phyloP scores from a whole-genome alignment of 2,113 vertebrate species.

The Chaenocephalus aceratus region DNA sequence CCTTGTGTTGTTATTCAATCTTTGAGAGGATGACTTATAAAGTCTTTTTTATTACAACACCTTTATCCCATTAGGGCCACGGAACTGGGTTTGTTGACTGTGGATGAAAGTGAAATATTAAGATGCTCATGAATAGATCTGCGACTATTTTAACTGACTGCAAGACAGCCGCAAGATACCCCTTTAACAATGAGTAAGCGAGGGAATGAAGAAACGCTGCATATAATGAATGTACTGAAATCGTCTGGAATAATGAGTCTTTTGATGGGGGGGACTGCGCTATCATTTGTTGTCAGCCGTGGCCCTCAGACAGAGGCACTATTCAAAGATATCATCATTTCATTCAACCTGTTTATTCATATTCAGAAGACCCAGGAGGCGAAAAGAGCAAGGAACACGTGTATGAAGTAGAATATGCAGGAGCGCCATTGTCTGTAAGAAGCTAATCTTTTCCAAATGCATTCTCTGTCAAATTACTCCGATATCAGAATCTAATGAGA shows the following conservation, averaged over 20 bases:
- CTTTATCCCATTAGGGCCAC: constrained; percentile 61
- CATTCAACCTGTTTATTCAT: constrained; percentile 79
- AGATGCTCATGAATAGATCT: constrained; percentile 49
- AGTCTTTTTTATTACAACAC: not conserved
- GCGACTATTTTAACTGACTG: constrained; percentile 54
- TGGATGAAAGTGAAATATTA: constrained; percentile 72
- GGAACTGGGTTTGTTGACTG: constrained; percentile 40
- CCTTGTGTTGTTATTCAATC: constrained; percentile 20
- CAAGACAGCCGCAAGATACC: constrained; percentile 37
- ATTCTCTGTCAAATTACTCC: constrained; percentile 60
- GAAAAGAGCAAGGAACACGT: constrained; percentile 45
- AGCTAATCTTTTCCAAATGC: constrained; percentile 45
- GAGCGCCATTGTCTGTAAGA: constrained; percentile 45
- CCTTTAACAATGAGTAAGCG: constrained; percentile 50
- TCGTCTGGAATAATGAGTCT: constrained; percentile 70
- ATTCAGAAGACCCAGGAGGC: constrained; percentile 59
- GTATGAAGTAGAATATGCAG: constrained; percentile 53
- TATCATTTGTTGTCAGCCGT: constrained; percentile 64
- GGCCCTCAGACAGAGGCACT: constrained; percentile 49
- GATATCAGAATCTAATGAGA: constrained; percentile 65
- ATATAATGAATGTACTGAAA: constrained; percentile 70
- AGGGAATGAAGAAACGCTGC: constrained; percentile 37
- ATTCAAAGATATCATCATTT: constrained; percentile 76
- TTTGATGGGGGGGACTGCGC: constrained; percentile 51
- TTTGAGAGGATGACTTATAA: constrained; percentile 14